Conservation (phyloP, 2,113 vertebrate species). For the Glaucidium brasilianum region DNA sequence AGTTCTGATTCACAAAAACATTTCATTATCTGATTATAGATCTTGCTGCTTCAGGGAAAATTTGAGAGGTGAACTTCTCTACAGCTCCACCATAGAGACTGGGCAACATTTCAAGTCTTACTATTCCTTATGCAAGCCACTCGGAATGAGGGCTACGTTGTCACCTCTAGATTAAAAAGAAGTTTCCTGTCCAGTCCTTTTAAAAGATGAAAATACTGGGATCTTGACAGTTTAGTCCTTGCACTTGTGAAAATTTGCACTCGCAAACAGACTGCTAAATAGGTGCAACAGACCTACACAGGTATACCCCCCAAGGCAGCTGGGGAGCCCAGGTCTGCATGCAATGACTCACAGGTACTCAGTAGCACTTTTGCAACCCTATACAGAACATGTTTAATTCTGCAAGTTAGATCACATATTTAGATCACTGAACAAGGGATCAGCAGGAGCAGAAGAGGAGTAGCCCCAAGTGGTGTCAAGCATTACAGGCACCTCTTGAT, state of each 20-base stretch:
- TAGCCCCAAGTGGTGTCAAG: background rate
- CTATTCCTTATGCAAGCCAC: background rate
- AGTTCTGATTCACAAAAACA: conserved; percentile 44
- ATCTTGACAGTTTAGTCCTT: background rate
- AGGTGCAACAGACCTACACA: background rate
- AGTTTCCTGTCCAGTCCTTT: background rate
- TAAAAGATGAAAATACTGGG: background rate
- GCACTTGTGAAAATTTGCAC: background rate
- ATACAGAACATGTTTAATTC: background rate
- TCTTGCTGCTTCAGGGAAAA: background rate
- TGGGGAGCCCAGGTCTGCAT: background rate
- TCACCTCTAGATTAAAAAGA: background rate
- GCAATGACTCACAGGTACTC: background rate
- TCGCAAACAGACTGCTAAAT: background rate
- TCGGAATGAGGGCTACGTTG: background rate
- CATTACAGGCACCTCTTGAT: background rate
- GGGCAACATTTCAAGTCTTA: background rate
- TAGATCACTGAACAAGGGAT: background rate
- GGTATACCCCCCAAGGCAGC: background rate
- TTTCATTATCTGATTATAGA: conserved; percentile 55
- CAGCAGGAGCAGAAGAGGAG: background rate
- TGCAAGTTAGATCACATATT: background rate
- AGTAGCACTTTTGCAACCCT: background rate
- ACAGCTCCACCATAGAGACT: background rate
- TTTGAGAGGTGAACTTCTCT: background rate